These are phyloP conservation scores for Turritopsis rubra DNA, from an alignment of 30 jellyfish, hydroid and myxozoan species.

Conservation along the genomic window DNA sequence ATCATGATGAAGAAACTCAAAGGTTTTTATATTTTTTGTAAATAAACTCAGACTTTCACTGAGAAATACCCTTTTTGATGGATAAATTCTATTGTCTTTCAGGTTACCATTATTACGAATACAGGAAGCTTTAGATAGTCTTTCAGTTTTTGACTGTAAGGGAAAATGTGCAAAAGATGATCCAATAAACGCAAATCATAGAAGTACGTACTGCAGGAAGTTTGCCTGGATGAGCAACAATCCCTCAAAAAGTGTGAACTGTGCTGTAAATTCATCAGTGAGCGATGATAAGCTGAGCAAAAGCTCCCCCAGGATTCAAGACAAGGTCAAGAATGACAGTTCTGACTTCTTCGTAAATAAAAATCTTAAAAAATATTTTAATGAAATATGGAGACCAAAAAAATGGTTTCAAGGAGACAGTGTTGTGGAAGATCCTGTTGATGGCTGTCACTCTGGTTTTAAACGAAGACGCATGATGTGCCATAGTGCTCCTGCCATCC, in stretches of 20 bases:
- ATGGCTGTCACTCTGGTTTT: neutral
- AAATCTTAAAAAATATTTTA: too few relatives aligned
- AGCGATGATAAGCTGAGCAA: neutral
- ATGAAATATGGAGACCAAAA: neutral
- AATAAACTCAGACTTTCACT: neutral
- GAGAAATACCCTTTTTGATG: neutral
- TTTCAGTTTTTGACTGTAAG: neutral
- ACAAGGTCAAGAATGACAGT: neutral
- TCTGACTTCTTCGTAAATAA: neutral
- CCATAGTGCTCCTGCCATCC: neutral
- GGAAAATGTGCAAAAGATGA: too few relatives aligned
- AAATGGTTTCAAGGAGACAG: neutral
- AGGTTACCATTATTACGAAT: neutral
- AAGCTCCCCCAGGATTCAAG: neutral
- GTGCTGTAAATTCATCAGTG: neutral
- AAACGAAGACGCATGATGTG: neutral
- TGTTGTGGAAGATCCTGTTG: neutral
- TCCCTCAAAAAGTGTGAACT: neutral
- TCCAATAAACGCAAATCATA: neutral
- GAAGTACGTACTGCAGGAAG: neutral
- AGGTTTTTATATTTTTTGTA: neutral
- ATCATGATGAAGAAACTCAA: neutral
- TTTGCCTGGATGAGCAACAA: neutral
- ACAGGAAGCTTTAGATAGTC: neutral
- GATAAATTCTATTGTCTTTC: neutral